Evolutionary conservation across 64 coral and sea anemone genomes (phyloP), one percentile per base, ranked within the genome.

Genomic region (Montipora cactus): DNA sequence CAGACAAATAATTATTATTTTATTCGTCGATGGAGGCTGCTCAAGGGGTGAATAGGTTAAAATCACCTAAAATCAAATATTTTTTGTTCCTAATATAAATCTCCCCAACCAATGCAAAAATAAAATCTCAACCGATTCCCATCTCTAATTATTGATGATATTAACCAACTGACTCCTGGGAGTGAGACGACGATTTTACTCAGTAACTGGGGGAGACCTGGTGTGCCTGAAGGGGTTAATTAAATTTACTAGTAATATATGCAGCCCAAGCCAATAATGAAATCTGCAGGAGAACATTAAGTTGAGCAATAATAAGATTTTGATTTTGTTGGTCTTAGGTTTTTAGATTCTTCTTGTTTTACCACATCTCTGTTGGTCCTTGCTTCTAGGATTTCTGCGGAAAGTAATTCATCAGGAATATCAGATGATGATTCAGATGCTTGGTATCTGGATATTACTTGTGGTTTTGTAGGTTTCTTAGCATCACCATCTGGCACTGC

Each of bases 311-410:
- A 37, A 37, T 37, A 37, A 37, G 37, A 37, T 37, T 37, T 37
- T 37, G 37, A 37, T 37, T 37, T 37, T 37, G 37, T 2, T 37
- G 37, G 37, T 37, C 37, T 37, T 37, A 37, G 37, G 7, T 67
- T 67, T 3, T 18, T 1, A 21, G 4, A 5, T 71, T 23, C 68
- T 71, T 5, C 5, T 13, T 51, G 18, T 23, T 94, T 90, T 73
- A 98, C 97, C 88, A 98, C 94, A 92, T 98, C 97, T 66, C 97
- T 91, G 57, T 98, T 98, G 14, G 95, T 98, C n/a, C 93, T 87
- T 78, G 82, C 92, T 87, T 96, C 97, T 18, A 98, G 67, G 47
- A 96, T 87, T 79, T 98, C 97, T 13, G 94, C 81, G 9, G 97
- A 95, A 8, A 91, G 25, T 58, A 91, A 72, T 44, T 98, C 97